Base-by-base conservation (phyloP, 92 coral and sea anemone genomes). In the Actinernus sp. region DNA sequence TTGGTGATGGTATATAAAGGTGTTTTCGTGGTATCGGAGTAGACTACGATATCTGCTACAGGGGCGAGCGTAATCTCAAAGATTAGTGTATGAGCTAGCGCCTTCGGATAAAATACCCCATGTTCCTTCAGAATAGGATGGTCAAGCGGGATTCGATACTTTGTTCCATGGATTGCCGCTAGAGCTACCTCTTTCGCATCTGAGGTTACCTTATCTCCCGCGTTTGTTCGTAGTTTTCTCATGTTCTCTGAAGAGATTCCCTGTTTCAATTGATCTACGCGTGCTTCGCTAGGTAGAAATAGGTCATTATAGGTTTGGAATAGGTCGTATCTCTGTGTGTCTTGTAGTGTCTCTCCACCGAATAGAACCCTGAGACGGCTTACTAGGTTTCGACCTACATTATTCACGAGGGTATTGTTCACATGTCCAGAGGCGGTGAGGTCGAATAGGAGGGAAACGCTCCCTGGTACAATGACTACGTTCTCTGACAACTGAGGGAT, bases 251-350 rank as follows among this genome's bases (percentile, higher is more conserved):
- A 31, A 20, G 83, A 63, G 37, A 76, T 55, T 1, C 66, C 83
- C 33, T 63, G 49, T 55, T 49, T 74, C 50, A 72, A 47, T 39
- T 1, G 19, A 37, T 73, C 76, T 14, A 47, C 53, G 0, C 78
- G 68, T 23, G 44, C 82, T 26, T 59, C 71, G 9, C 20, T 47
- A 23, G 54, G 28, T 0, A 79, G 8, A 46, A 43, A 71, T 39
- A 59, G 21, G 37, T 71, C 80, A 21, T 78, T 33, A 36, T 71
- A 78, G 17, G 85, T 71, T 59, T 77, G 67, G 34, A 55, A 47
- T 55, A 77, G 71, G 49, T 77, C 79, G 62, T 68, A 68, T 68
- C 84, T 63, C 45, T 68, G 79, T 20, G 84, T 77, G 22, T 77
- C 80, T 27, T 78, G 85, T n/a, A 77, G 78, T 31, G 76, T 67